Base-by-base conservation (phyloP, 2,888 invertebrate genomes). In the Keiferia lycopersicella region DNA sequence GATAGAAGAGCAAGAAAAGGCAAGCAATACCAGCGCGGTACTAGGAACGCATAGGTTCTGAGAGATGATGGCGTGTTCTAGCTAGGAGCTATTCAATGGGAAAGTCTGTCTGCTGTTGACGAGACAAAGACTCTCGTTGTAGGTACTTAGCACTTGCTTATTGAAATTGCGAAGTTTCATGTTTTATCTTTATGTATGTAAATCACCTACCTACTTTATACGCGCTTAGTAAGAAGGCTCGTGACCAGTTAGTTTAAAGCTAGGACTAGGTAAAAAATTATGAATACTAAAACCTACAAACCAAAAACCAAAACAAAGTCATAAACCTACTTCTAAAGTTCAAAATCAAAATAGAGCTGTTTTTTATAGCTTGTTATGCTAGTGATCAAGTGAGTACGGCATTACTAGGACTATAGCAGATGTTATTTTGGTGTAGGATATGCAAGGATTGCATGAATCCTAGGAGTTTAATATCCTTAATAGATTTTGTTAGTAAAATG, bases 11-110 rank as follows among this genome's bases (percentile, higher is more conserved):
- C 45, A 61, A 48, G 61, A 61, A 61, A 1, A 61, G 61, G 48
- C 50, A 30, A 61, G 34, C 61, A 61, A 48, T 61, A 61, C 34
- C 61, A 87, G 48, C 61, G n/a, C 34, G 34, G 2, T 50, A 61
- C 61, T 50, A 61, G 61, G 61, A 48, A 10, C 50, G 2, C 34
- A 61, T 30, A 50, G 7, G 34, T 50, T 16, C 12, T n/a, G 10
- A 61, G 61, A 48, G 22, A 45, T 58, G 22, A 45, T 58, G 18
- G 38, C 38, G 38, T 39, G 26, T 59, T 59, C 22, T 26, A 22
- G 12, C 14, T 14, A n/a, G 61, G 10, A 16, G 11, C 48, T 30
- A 30, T 50, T 50, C 34, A 50, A 61, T 61, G 50, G 61, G 48
- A 60, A 50, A 50, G 18, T 61, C 30, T 16, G 34, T 34, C 56